Percentiles rank a stretch among this genome's conserved stretches.
These are phyloP conservation scores for Phycodurus eques DNA, from an alignment of 2,113 vertebrate genomes.

Conservation along the genomic window DNA sequence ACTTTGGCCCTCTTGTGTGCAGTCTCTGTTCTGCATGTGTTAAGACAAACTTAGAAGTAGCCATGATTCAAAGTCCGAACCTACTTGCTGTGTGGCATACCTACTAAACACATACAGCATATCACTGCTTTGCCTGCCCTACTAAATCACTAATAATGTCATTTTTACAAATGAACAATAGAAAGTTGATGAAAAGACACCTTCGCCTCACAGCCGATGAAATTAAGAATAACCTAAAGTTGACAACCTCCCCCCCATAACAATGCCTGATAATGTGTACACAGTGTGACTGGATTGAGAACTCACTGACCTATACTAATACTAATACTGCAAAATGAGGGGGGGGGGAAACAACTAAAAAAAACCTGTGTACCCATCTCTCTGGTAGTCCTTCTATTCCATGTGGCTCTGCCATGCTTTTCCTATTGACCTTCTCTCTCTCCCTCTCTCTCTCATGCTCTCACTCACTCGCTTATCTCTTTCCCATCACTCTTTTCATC, in stretches of 20 bases:
- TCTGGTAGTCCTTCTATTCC: constrained; percentile 9
- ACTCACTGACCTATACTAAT: constrained; percentile 4
- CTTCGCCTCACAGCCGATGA: neutral
- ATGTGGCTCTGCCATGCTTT: constrained; percentile 28
- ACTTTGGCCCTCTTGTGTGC: too few relatives aligned
- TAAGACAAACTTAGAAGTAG: too few relatives aligned
- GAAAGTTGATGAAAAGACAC: neutral
- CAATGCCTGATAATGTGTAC: neutral
- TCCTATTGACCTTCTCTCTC: constrained; percentile 44
- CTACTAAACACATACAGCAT: too few relatives aligned
- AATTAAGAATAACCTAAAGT: neutral
- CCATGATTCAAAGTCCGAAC: too few relatives aligned
- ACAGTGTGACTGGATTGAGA: constrained; percentile 3
- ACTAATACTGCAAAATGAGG: neutral
- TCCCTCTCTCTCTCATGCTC: too few relatives aligned
- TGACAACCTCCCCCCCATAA: neutral
- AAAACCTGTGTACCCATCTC: neutral
- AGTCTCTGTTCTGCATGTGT: too few relatives aligned
- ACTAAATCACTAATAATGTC: neutral
- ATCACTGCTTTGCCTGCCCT: too few relatives aligned
- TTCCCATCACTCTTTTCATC: constrained; percentile 32
- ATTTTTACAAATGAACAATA: too few relatives aligned
- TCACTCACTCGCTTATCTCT: constrained; percentile 27
- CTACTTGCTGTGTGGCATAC: too few relatives aligned
- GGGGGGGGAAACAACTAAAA: neutral